Base-by-base conservation (phyloP, 2,888 invertebrate species). In the Oxytorus armatus region DNA sequence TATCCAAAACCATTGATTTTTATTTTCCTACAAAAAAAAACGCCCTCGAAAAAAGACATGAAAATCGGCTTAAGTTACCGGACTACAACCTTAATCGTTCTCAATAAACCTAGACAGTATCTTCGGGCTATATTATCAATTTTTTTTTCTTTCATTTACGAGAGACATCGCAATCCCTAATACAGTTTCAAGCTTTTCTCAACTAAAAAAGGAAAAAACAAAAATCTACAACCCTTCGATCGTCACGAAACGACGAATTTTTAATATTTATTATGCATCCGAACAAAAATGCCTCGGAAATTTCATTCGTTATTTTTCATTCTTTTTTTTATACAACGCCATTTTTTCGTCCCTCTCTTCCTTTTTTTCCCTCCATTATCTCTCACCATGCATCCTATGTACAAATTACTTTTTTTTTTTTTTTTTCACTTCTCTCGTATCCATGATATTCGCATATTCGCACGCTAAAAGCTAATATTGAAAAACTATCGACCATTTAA, bases 31-130 rank as follows among this genome's bases (percentile, higher is more conserved):
- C n/a, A n/a, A n/a, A n/a, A n/a, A n/a, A n/a, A n/a, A n/a, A n/a
- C n/a, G n/a, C n/a, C n/a, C n/a, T n/a, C n/a, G n/a, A n/a, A n/a
- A n/a, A n/a, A n/a, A n/a, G n/a, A n/a, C n/a, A n/a, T n/a, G n/a
- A n/a, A n/a, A n/a, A n/a, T n/a, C n/a, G n/a, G n/a, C n/a, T n/a
- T n/a, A n/a, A n/a, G n/a, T n/a, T n/a, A n/a, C n/a, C n/a, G n/a
- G n/a, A n/a, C n/a, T n/a, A n/a, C n/a, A n/a, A n/a, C n/a, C n/a
- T n/a, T n/a, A n/a, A n/a, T n/a, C n/a, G 14, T 65, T 53, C 72
- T 86, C 79, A 85, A 85, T 77, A 83, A 75, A 86, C 51, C 84
- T 82, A 83, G 81, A 85, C 80, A 82, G 78, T 86, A 84, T 84
- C 83, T 85, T 84, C 83, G 84, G 84, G 73, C 85, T 84, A 81